Base-by-base conservation (phyloP, 2,113 vertebrate genomes). In the Scortum barcoo region DNA sequence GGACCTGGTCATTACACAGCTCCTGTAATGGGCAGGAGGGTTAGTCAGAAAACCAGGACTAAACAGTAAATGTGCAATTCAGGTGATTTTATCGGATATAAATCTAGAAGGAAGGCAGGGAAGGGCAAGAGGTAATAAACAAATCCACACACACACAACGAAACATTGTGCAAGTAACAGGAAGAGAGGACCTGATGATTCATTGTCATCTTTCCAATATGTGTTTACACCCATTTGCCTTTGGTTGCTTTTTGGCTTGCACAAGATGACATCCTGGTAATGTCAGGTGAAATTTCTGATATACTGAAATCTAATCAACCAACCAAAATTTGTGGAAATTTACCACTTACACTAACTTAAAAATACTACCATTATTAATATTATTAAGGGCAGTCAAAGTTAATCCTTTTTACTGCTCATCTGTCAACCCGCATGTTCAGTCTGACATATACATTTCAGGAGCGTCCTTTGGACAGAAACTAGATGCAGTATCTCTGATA, bases 101-200 rank as follows among this genome's bases (percentile, higher is more conserved):
- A 61, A 36, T 3, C n/a, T 44, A 5, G 36, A 22, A 14, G 19
- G 48, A 70, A 60, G 20, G 1, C 58, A 48, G 46, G 53, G 36
- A 72, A 53, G 28, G 38, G 22, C 11, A 50, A 10, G 13, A 33
- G 14, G 20, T n/a, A 10, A 46, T 24, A 65, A 24, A 24, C 3
- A 40, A 72, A 69, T 24, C 30, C 16, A 19, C 7, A 17, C 7
- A 17, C 7, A 70, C 7, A 71, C 53, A 79, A 58, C 71, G 57
- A 74, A 53, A 53, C 17, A 65, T 74, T 87, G 51, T 60, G 46
- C 50, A 82, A 68, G 5, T 42, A 56, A 44, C 24, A 83, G 26
- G 44, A 78, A 83, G 67, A 63, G 17, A 73, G 51, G 19, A 48
- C 10, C 10, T 57, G 17, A 61, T 78, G 56, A 80, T n/a, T 89